Evolutionary conservation across 2,797 vertebrate species (phyloP), one percentile per base, ranked within the genome.

Genomic region (Tachyglossus aculeatus): DNA sequence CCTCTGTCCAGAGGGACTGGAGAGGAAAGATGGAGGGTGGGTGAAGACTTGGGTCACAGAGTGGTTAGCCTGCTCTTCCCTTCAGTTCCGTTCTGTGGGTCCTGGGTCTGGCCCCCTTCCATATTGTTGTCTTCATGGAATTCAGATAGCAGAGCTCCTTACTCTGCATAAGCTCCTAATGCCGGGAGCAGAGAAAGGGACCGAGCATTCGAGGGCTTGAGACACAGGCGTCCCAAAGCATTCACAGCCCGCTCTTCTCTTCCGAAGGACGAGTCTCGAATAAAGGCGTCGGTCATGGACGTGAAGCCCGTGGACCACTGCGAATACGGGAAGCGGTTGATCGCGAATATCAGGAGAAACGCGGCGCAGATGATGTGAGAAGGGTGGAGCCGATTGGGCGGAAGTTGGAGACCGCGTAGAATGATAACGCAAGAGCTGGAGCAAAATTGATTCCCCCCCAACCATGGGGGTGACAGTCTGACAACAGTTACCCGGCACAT

Each of bases 271-370:
- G 97, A 99, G 63, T 97, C 96, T 78, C 95, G 96, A 74, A 96
- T 99, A 90, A 99, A 98, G 84, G 96, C 96, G 7, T 96, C 97
- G 0, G 95, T 96, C 47, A 3, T 95, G 91, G 96, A 98, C 0
- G 94, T 95, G 89, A 98, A 96, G 84, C 95, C 96, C 0, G 94
- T 99, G 55, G 96, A 98, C 90, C 94, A 98, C 77, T 94, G 87
- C 81, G 98, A 99, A 15, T 97, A 98, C 83, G 89, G 95, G 93
- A 95, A 92, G 87, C 94, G 96, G 86, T 32, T 99, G 89, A 95
- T 99, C 60, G 71, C 87, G 65, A 96, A 87, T 92, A 99, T 99
- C 87, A 92, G 93, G 78, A 98, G 90, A 59, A 84, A 96, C n/a
- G 93, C 93, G 0, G 54, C 7, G 57, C 89, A 89, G 60, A 92